These are phyloP conservation scores for Semaprochilodus insignis DNA, from an alignment of 2,797 vertebrate species.

Conservation along the genomic window DNA sequence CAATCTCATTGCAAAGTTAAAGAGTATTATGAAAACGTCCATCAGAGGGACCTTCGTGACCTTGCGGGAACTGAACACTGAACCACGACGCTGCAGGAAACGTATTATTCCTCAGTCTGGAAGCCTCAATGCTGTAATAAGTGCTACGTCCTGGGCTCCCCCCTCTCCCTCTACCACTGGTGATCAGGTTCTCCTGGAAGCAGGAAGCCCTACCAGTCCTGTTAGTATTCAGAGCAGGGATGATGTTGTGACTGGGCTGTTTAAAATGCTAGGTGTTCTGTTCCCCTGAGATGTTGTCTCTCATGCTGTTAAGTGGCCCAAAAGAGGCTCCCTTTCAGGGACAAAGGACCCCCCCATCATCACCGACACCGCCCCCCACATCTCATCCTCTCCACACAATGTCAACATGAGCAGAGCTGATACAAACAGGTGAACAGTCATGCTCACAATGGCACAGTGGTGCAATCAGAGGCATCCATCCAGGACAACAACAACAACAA, in stretches of 20 bases:
- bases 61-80: no score
- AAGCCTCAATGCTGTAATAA: no score
- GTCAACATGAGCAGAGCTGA: conserved; percentile 2
- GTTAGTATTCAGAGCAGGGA: background rate
- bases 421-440: conserved; percentile 3
- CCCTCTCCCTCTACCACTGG: no score
- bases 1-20: no score
- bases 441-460: background rate
- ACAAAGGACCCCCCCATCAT: conserved; percentile 1
- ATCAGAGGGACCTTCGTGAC: no score
- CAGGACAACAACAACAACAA: conserved; percentile 2
- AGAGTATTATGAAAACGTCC: no score
- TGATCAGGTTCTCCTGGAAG: no score
- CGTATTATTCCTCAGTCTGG: no score
- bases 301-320: conserved; percentile 9
- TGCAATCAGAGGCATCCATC: background rate
- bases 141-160: no score
- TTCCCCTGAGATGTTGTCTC: background rate
- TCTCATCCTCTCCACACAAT: conserved; percentile 18
- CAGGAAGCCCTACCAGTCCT: no score
- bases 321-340: background rate
- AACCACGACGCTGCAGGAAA: no score
- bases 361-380: conserved; percentile 45
- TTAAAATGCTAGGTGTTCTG: background rate
- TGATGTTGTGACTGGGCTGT: background rate